Base-by-base conservation (phyloP, 2,888 invertebrate genomes). In the Ichneumon xanthorius region DNA sequence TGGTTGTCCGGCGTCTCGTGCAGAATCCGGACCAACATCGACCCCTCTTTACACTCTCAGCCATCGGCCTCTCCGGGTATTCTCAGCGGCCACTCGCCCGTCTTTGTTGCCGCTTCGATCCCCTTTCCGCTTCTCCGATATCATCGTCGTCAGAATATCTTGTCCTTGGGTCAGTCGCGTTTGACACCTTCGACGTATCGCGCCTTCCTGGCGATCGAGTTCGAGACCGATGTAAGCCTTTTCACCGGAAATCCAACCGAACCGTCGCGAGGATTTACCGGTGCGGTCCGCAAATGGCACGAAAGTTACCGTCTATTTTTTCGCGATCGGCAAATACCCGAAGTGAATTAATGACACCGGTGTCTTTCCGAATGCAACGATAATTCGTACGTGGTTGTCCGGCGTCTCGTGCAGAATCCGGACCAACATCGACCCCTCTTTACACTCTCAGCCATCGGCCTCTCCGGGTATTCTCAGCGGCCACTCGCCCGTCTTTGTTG, bases 111-210 rank as follows among this genome's bases (percentile, higher is more conserved):
- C 48, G 53, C 19, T 55, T 7, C 7, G 22, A 71, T 30, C 65
- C 30, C 61, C 78, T n/a, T 40, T 53, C 14, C 45, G 26, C 16
- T 30, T 45, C 55, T 75, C 33, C 37, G 55, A 71, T 72, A 71
- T 80, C 73, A 80, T 76, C 79, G 19, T 53, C 68, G 26, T 40
- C 76, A 86, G 86, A 82, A 86, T 87, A 88, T 90, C 90, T 88
- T 86, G 79, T 86, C 84, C 87, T 88, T 87, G 88, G 89, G 87
- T 90, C 92, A 93, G 93, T 93, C 90, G 91, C 90, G 90, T 90
- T 90, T 89, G 91, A 92, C 92, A 91, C 92, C 91, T 92, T 92
- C 90, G 88, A 82, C 89, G 61, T 58, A 75, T 50, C 79, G 63
- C 45, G 48, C 53, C 79, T 16, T 53, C 58, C 50, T 65, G 45